phyloP scores from a whole-genome alignment of 1,140 invertebrate genomes.

The Chironomus striatipennis region DNA sequence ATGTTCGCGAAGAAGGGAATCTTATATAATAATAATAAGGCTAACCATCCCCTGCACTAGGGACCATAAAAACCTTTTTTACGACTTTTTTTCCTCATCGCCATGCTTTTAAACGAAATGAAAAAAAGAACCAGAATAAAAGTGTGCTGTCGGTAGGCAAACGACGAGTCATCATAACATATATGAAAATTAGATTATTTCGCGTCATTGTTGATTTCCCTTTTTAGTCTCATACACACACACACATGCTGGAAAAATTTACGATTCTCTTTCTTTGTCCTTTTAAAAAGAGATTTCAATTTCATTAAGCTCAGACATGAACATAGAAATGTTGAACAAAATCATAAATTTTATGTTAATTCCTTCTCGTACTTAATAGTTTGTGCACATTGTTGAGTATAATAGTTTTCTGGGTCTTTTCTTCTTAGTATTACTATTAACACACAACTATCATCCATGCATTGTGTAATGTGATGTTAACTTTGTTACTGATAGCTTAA shows the following conservation, averaged over 20 bases:
- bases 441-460: too few species aligned
- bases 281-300: not conserved
- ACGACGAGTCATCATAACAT: not conserved
- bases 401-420: too few species aligned
- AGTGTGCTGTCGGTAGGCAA: not conserved
- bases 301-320: not conserved
- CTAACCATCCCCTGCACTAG: conserved; percentile 21
- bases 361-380: too few species aligned
- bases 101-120: conserved; percentile 17
- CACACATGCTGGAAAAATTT: not conserved
- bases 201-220: not conserved
- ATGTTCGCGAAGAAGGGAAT: not conserved
- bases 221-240: not conserved
- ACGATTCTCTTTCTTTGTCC: too few species aligned
- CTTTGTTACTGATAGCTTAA: too few species aligned
- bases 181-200: conserved; percentile 18
- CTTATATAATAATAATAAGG: not conserved
- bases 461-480: too few species aligned
- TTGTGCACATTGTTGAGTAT: too few species aligned
- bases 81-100: conserved; percentile 14
- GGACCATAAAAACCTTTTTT: not conserved
- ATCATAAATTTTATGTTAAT: not conserved
- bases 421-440: too few species aligned
- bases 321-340: not conserved
- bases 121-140: not conserved